These are phyloP conservation scores for Pseudomyrmex gracilis DNA, from an alignment of 1,140 invertebrate species.

Conservation along the genomic window DNA sequence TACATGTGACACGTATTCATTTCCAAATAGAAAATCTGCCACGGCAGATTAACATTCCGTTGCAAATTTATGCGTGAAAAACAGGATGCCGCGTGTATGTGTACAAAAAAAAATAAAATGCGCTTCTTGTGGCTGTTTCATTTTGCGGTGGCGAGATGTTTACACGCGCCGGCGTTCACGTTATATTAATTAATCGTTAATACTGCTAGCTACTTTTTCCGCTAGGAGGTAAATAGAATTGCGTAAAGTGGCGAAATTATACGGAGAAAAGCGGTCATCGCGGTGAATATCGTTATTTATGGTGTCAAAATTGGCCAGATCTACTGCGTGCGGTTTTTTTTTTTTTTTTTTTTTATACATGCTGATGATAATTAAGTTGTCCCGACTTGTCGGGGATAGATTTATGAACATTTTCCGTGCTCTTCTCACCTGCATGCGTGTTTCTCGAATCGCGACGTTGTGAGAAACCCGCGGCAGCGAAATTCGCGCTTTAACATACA, in stretches of 20 bases:
- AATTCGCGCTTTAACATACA: conserved; percentile 15
- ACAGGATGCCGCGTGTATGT: neutral
- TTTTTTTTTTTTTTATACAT: no score
- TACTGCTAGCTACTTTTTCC: conserved; percentile 3
- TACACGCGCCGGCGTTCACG: neutral
- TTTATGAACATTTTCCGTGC: conserved; percentile 70
- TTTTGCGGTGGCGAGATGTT: neutral
- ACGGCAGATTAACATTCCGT: conserved; percentile 3
- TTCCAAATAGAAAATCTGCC: neutral
- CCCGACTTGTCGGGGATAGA: conserved; percentile 54
- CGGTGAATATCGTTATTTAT: conserved; percentile 42
- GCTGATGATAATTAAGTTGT: conserved; percentile 76
- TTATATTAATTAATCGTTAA: conserved; percentile 53
- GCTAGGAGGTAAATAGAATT: conserved; percentile 4
- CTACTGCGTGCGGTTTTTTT: neutral
- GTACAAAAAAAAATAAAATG: neutral
- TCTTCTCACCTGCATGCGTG: conserved; percentile 31
- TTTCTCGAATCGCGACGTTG: conserved; percentile 18
- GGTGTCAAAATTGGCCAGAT: conserved; percentile 47
- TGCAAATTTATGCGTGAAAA: conserved; percentile 7
- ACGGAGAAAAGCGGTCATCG: conserved; percentile 49
- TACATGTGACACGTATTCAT: neutral
- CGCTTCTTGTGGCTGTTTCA: neutral
- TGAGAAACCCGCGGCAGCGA: conserved; percentile 36
- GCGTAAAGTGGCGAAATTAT: conserved; percentile 37